A percentile compares a stretch with the other conserved stretches of the same genome.
phyloP scores from a whole-genome alignment of 1,140 invertebrate genomes.

The Tetraneura akinire region DNA sequence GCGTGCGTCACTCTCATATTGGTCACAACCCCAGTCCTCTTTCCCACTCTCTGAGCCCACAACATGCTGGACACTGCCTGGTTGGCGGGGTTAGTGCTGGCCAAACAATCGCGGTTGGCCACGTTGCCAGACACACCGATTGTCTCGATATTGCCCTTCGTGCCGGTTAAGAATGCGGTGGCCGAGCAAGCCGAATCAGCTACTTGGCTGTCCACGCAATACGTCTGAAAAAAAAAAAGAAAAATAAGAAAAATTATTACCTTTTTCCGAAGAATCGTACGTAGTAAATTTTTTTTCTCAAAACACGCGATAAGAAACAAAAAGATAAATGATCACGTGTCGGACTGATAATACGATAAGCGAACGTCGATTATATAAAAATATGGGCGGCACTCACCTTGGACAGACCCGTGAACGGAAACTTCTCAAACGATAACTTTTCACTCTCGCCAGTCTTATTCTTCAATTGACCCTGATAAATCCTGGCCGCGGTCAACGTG shows the following conservation, averaged over 20 bases:
- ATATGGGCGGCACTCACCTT: constrained; percentile 48
- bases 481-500: constrained; percentile 68
- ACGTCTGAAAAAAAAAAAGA: constrained; percentile 67
- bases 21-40: constrained; percentile 70
- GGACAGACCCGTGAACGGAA: constrained; percentile 61
- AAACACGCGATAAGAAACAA: no score
- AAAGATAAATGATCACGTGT: no score
- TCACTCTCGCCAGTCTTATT: constrained; percentile 64
- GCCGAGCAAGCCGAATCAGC: constrained; percentile 81
- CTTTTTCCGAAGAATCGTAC: no score
- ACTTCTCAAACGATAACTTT: constrained; percentile 61
- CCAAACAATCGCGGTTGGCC: constrained; percentile 64
- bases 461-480: constrained; percentile 64
- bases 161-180: constrained; percentile 79
- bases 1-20: constrained; percentile 81
- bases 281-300: no score
- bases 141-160: constrained; percentile 75
- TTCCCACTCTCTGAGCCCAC: constrained; percentile 73
- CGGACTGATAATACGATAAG: no score
- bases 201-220: constrained; percentile 79
- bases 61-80: constrained; percentile 69
- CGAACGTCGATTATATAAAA: no score
- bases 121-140: constrained; percentile 74
- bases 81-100: constrained; percentile 63
- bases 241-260: no score